Base-by-base conservation (phyloP, 2,113 vertebrate species). In the Dendropsophus ebraccatus region DNA sequence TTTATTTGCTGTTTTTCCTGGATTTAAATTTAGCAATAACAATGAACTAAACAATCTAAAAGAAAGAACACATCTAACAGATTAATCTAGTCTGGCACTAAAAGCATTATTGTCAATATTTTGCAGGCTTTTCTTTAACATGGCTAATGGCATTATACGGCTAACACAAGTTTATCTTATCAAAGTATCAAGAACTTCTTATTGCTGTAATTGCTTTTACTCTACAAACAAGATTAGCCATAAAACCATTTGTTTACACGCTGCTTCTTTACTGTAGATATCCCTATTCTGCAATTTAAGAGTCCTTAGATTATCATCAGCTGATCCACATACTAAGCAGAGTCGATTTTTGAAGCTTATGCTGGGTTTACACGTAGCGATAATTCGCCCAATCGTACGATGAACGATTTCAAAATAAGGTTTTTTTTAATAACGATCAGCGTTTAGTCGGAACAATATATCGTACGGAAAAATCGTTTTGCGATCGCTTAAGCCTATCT, bases 271-370 rank as follows among this genome's bases (percentile, higher is more conserved):
- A 67, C 60, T 49, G 41, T 49, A 67, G 25, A 81, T 49, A 81
- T 35, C 23, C 17, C 21, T 45, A 81, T 81, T 30, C 41, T 67
- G 60, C 79, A 49, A 28, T 67, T 81, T 17, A 50, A 30, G 28
- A 67, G 60, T 32, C 79, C 67, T 81, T 67, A 67, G 37, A 49
- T 67, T 49, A 67, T 47, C 37, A 67, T 49, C 30, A 45, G 23
- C 78, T 62, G 35, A 45, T 80, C 45, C 23, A 45, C 37, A 75
- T 49, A 50, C 72, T 73, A 17, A 10, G 47, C 25, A 49, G 73
- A 30, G 11, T 75, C 50, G 41, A 28, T 75, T 75, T 28, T 49
- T 1, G n/a, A 75, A 49, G 45, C n/a, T 50, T 4, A n/a, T n/a
- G n/a, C n/a, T n/a, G n/a, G n/a, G n/a, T n/a, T n/a, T n/a, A n/a